Base-by-base conservation (phyloP, 2,888 invertebrate species). In the Standfussiana lucernea region DNA sequence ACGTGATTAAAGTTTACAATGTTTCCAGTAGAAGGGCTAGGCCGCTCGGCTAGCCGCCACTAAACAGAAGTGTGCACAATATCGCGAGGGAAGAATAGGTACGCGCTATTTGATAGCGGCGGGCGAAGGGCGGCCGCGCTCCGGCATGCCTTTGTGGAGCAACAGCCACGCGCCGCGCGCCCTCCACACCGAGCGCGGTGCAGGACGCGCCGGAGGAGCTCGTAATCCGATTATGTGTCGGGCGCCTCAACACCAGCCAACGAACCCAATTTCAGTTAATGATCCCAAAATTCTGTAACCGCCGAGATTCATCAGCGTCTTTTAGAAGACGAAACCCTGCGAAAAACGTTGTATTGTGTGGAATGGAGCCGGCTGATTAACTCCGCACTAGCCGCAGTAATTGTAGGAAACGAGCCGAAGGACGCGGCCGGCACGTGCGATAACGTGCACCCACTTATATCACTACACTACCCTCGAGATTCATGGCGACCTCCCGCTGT, bases 141-240 rank as follows among this genome's bases (percentile, higher is more conserved):
- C 53, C n/a, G 83, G 66, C 40, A 74, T 80, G 37, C 84, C 84
- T 84, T 74, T 85, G 82, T 72, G 59, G 24, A 62, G 15, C 70
- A 35, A 32, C 65, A 45, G 35, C 42, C 35, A 15, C 53, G 65
- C 32, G 69, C 28, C 42, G 71, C n/a, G n/a, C n/a, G n/a, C n/a
- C n/a, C n/a, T n/a, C 24, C n/a, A 32, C 53, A 35, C 37, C 32
- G n/a, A 37, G 59, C 32, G 59, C 21, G 11, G 21, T 0, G 61
- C 35, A 28, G 35, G 24, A 1, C 21, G 21, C 24, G 35, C 59
- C 21, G 24, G 37, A n/a, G 37, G 15, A 40, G 50, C 59, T 67
- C 56, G 28, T 79, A 59, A 79, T 70, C 61, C 11, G 69, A 79
- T 82, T 82, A 79, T 61, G 61, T 56, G 28, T 68, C 45, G 56